A percentile compares a stretch with the other conserved stretches of the same genome.
Evolutionary conservation across 2,113 vertebrate species (phyloP).

Genomic region (Vicugna pacos): DNA sequence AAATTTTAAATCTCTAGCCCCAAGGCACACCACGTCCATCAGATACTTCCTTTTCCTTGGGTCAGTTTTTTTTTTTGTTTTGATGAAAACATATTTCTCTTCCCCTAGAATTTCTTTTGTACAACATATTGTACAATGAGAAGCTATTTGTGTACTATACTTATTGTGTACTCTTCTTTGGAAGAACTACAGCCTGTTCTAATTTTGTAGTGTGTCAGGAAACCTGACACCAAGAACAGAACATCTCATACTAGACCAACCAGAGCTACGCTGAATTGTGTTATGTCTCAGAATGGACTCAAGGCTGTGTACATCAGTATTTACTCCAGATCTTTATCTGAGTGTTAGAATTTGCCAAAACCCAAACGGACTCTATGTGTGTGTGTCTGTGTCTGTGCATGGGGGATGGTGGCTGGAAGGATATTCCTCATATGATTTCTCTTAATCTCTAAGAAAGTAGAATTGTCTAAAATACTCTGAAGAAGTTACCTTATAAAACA

Average conservation of each 20-base stretch:
- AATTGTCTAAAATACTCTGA: not conserved
- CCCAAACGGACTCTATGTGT: not conserved
- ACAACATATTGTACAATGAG: not conserved
- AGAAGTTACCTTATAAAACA: not conserved
- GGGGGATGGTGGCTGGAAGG: not conserved
- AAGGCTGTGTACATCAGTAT: not conserved
- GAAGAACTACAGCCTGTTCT: not conserved
- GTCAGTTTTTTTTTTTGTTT: not conserved
- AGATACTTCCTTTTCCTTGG: not conserved
- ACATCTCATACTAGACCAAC: not conserved
- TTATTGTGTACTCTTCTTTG: not conserved
- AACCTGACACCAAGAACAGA: not conserved
- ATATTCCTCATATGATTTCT: not conserved
- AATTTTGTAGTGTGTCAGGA: not conserved
- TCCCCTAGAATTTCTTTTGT: not conserved
- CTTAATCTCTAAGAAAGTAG: not conserved
- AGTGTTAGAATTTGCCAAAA: not conserved
- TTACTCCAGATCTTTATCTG: not conserved
- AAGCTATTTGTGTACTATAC: not conserved
- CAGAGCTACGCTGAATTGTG: not conserved
- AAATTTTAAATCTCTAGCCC: not conserved
- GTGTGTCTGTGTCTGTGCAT: not conserved
- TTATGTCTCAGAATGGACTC: not conserved
- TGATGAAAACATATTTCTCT: not conserved
- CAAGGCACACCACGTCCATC: not conserved